Percentiles rank a stretch among this genome's conserved stretches.
Conservation (phyloP, 2,797 vertebrate genomes). For the Peromyscus melanophrys region DNA sequence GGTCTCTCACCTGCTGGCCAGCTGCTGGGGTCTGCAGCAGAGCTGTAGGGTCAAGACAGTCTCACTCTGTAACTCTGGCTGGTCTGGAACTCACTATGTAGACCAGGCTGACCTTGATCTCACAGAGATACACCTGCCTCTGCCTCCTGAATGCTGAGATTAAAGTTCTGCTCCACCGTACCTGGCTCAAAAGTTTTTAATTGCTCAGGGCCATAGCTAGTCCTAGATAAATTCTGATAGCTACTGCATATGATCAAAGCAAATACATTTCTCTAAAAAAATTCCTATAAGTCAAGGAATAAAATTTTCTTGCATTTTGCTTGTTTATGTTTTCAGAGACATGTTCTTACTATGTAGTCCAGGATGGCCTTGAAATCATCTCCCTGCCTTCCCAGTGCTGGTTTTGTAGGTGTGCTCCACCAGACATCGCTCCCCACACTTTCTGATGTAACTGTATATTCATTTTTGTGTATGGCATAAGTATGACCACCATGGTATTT, state of each 20-base stretch:
- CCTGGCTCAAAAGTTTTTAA: not conserved
- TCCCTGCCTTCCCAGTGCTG: not conserved
- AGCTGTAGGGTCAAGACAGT: not conserved
- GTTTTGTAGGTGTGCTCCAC: too few species aligned
- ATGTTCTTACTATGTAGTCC: not conserved
- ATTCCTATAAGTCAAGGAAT: not conserved
- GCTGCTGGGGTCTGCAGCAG: too few species aligned
- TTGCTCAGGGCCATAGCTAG: not conserved
- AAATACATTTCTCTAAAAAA: not conserved
- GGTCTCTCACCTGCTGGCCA: too few species aligned
- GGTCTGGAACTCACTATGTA: not conserved
- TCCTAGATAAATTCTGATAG: slow-evolving; percentile 41
- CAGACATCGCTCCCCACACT: not conserved
- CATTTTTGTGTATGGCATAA: slow-evolving; percentile 16
- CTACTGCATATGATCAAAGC: not conserved
- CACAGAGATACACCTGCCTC: not conserved
- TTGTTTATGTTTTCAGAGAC: not conserved
- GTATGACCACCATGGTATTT: slow-evolving; percentile 28
- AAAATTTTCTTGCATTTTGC: not conserved
- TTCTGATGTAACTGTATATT: slow-evolving; percentile 5
- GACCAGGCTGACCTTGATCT: not conserved
- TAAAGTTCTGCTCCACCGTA: not conserved
- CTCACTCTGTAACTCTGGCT: too few species aligned
- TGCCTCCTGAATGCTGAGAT: not conserved
- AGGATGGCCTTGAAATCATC: not conserved